Evolutionary conservation across 2,888 invertebrate species (phyloP).

Genomic region (Cordylochernes scorpioides): DNA sequence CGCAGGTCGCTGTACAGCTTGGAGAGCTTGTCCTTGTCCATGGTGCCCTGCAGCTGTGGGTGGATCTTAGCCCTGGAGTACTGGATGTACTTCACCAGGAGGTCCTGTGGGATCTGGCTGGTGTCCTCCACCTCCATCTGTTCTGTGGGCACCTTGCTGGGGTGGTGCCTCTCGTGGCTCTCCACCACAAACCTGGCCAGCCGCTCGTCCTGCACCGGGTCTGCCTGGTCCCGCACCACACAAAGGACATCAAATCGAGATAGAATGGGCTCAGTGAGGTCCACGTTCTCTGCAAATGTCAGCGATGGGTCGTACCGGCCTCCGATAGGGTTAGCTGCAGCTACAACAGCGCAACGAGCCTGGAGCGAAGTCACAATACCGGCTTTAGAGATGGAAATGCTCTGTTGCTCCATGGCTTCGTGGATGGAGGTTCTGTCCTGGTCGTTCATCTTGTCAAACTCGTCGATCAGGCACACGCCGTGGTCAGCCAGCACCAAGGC

Average conservation of each 20-base stretch:
- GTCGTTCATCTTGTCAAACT: conserved; percentile 99
- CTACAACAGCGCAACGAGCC: conserved; percentile 88
- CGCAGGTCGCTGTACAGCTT: conserved; percentile 86
- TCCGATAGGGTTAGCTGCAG: conserved; percentile 92
- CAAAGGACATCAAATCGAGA: conserved; percentile 94
- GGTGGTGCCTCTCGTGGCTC: conserved; percentile 87
- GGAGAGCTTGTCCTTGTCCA: conserved; percentile 90
- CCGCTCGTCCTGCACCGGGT: conserved; percentile 62
- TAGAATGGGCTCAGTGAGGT: conserved; percentile 85
- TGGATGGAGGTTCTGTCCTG: conserved; percentile 92
- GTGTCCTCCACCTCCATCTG: no score
- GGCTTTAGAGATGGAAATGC: conserved; percentile 93
- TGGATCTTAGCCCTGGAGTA: conserved; percentile 77
- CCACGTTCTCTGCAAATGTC: conserved; percentile 88
- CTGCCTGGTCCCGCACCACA: conserved; percentile 82
- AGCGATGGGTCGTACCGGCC: conserved; percentile 89
- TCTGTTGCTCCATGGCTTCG: conserved; percentile 99
- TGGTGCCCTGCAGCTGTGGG: conserved; percentile 65
- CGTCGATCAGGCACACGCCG: conserved; percentile 93
- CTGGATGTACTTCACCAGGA: conserved; percentile 83
- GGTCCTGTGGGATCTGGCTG: conserved; percentile 61
- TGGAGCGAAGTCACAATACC: conserved; percentile 94
- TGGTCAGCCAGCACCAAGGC: conserved; percentile 90
- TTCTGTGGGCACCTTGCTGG: no score
- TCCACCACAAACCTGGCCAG: conserved; percentile 69